Evolutionary conservation across 2,113 vertebrate genomes (phyloP).

Genomic region (Castor canadensis): DNA sequence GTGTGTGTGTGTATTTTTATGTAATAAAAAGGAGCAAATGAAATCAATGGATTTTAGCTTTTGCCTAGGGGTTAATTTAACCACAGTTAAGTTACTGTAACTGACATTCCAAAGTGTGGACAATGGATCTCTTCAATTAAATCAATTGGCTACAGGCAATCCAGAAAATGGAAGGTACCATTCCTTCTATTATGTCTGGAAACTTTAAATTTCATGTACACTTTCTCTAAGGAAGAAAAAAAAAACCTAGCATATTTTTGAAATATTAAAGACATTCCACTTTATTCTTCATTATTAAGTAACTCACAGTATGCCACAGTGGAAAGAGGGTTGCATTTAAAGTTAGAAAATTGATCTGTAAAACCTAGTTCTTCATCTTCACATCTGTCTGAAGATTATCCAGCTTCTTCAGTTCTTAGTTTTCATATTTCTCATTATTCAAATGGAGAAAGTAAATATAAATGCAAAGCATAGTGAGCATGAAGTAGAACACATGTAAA

Average conservation of each 20-base stretch:
- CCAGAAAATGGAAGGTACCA: neutral
- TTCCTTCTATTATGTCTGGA: neutral
- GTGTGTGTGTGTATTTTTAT: too few relatives aligned
- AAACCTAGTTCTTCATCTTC: neutral
- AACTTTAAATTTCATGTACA: neutral
- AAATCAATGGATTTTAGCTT: neutral
- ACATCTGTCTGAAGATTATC: neutral
- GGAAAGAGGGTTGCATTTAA: neutral
- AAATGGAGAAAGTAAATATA: neutral
- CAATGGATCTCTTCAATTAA: constrained; percentile 21
- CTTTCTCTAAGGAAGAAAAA: too few relatives aligned
- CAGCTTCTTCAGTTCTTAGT: neutral
- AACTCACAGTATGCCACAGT: neutral
- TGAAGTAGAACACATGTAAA: constrained; percentile 37
- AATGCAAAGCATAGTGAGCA: neutral
- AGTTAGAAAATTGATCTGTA: neutral
- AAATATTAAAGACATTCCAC: neutral
- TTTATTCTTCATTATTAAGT: neutral
- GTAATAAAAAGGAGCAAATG: neutral
- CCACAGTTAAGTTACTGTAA: neutral
- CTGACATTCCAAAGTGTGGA: neutral
- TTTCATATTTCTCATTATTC: constrained; percentile 11
- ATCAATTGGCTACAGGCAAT: neutral
- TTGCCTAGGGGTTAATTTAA: neutral
- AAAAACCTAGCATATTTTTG: neutral